These are phyloP conservation scores for Lanius ludovicianus DNA, from an alignment of 2,113 vertebrate species.

Conservation along the genomic window DNA sequence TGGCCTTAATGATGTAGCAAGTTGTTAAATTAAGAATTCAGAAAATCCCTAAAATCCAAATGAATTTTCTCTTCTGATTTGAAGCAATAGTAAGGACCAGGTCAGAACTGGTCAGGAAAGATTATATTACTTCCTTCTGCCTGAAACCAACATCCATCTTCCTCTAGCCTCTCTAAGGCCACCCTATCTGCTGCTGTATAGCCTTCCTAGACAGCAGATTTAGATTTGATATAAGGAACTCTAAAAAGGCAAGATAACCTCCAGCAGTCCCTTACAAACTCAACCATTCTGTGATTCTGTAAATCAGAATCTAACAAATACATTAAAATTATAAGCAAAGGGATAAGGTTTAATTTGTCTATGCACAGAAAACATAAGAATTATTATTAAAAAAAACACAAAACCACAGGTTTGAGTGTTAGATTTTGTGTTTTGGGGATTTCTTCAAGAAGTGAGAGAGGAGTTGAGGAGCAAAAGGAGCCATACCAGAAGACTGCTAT, in stretches of 20 bases:
- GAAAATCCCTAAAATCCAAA: background rate
- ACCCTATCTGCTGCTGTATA: background rate
- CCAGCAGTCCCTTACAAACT: background rate
- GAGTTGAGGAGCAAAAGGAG: background rate
- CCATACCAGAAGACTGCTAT: background rate
- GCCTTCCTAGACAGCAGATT: background rate
- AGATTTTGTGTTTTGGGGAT: background rate
- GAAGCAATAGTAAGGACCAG: background rate
- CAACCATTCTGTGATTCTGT: background rate
- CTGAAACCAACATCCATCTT: background rate
- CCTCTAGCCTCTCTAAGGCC: background rate
- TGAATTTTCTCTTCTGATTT: background rate
- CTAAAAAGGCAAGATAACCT: background rate
- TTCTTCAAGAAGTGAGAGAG: background rate
- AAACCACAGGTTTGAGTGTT: background rate
- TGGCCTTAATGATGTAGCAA: background rate
- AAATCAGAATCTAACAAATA: background rate
- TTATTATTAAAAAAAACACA: background rate
- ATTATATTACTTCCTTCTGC: background rate
- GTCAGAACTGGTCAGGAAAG: background rate
- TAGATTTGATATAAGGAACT: background rate
- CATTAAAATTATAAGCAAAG: background rate
- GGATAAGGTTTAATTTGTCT: background rate
- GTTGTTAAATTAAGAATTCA: background rate
- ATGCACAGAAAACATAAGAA: background rate